Conservation (phyloP, 2,113 vertebrate genomes). For the Lagopus muta region DNA sequence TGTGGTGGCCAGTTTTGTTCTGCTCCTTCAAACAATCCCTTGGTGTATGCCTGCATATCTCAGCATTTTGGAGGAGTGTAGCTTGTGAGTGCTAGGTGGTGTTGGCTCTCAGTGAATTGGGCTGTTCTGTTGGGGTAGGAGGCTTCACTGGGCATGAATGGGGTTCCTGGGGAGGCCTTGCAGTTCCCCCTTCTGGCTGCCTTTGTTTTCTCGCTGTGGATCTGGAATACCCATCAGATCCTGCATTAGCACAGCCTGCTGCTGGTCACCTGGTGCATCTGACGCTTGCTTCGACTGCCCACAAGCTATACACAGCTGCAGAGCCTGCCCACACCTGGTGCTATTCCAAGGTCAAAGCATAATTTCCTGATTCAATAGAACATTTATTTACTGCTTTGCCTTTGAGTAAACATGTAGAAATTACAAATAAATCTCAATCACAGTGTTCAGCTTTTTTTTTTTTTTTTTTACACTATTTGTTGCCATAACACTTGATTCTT, state of each 20-base stretch:
- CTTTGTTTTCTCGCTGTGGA: neutral
- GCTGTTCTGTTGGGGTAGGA: fast-evolving
- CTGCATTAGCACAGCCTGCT: neutral
- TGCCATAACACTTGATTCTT: neutral
- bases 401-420: neutral
- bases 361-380: neutral
- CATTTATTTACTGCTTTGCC: slow-evolving; percentile 3
- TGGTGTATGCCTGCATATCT: neutral
- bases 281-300: fast-evolving
- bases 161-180: neutral
- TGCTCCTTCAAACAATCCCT: neutral
- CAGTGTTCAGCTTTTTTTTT: neutral
- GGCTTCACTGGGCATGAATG: neutral
- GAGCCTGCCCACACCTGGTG: neutral
- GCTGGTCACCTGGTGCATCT: neutral
- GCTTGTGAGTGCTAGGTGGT: fast-evolving
- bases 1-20: neutral
- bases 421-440: neutral
- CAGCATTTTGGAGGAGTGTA: neutral
- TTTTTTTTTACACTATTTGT: neutral
- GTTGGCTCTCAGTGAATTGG: fast-evolving
- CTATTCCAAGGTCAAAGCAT: neutral
- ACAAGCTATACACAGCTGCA: neutral
- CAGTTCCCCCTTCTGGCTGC: neutral
- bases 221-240: neutral